Conservation (phyloP, 2,888 invertebrate genomes). For the Agrilus cyanescens region DNA sequence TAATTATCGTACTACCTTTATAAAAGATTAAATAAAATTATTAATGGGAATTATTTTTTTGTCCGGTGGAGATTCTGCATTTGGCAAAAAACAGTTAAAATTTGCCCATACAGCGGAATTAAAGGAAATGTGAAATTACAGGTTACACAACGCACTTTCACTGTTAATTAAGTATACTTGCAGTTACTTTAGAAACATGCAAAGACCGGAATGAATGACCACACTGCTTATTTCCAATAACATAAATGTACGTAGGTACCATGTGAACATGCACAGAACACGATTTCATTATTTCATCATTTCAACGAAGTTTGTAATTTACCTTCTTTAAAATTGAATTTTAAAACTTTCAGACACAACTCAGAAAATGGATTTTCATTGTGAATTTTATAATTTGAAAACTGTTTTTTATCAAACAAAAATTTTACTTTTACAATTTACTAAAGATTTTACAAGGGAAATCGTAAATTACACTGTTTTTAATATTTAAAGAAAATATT, state of each 20-base stretch:
- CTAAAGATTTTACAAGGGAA: too few species aligned
- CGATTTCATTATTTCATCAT: neutral
- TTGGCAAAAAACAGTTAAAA: too few species aligned
- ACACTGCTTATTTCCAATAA: neutral
- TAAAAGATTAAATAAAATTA: too few species aligned
- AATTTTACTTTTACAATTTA: too few species aligned
- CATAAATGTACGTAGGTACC: neutral
- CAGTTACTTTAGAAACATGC: neutral
- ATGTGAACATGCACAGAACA: neutral
- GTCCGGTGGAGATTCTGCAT: too few species aligned
- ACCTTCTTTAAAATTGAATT: neutral
- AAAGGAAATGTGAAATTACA: conserved; percentile 15
- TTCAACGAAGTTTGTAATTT: neutral
- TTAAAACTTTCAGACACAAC: neutral
- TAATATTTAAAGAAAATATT: too few species aligned
- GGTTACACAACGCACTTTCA: conserved; percentile 16
- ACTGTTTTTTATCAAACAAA: too few species aligned
- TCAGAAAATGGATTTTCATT: too few species aligned
- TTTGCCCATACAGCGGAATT: conserved; percentile 2
- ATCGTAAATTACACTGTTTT: too few species aligned
- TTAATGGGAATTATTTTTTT: too few species aligned
- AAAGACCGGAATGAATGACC: neutral
- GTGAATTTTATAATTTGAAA: too few species aligned
- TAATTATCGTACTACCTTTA: too few species aligned
- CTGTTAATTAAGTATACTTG: conserved; percentile 14